phyloP scores from a whole-genome alignment of 2,113 vertebrate species.

The Neolamprologus variostigma region DNA sequence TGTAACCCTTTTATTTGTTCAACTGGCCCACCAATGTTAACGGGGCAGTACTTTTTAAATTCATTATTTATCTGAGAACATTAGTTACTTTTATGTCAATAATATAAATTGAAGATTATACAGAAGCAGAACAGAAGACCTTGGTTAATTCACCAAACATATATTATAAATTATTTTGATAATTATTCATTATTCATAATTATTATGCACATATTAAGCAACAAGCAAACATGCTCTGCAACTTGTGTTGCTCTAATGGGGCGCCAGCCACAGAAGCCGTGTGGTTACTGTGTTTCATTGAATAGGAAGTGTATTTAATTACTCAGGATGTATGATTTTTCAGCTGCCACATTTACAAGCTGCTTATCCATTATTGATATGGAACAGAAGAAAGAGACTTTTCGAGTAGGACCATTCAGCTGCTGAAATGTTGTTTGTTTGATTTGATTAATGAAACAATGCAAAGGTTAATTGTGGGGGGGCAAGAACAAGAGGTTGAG shows the following conservation, averaged over 20 bases:
- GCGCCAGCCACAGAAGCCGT: neutral
- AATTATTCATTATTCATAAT: neutral
- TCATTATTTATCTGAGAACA: neutral
- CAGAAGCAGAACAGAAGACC: neutral
- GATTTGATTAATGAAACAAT: slow-evolving; percentile 9
- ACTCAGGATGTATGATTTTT: neutral
- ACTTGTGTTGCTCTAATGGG: neutral
- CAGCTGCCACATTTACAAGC: neutral
- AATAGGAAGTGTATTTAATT: neutral
- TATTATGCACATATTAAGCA: neutral
- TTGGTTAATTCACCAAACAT: neutral
- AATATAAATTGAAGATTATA: neutral
- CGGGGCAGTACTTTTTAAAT: neutral
- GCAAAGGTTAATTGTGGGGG: neutral
- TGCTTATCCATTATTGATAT: neutral
- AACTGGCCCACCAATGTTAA: neutral
- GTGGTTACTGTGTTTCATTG: neutral
- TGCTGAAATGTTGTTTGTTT: neutral
- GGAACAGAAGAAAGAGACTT: neutral
- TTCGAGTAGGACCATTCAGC: neutral
- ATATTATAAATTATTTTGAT: neutral
- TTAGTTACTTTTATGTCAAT: neutral
- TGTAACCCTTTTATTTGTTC: neutral
- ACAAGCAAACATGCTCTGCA: neutral
- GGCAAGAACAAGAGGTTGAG: neutral